Percentiles rank a stretch among this genome's conserved stretches.
Evolutionary conservation across 2,113 vertebrate species (phyloP).

Genomic region (Corydoras sp.): DNA sequence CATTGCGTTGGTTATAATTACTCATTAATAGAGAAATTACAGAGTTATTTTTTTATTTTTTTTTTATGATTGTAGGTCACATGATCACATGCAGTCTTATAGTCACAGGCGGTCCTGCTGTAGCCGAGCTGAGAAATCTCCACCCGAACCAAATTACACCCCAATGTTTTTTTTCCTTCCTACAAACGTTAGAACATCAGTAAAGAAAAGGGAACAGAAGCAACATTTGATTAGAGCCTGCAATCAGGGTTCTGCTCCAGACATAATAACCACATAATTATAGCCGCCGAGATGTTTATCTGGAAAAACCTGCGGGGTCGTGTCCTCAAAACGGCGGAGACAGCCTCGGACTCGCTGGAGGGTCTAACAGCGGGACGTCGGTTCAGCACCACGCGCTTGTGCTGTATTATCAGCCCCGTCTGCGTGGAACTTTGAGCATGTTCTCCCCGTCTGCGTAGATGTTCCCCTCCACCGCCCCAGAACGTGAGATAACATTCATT

Average conservation of each 20-base stretch:
- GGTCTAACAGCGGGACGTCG: not conserved
- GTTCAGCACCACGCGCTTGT: not conserved
- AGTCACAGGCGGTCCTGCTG: not conserved
- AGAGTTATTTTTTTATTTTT: no score
- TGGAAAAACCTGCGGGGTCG: conserved; percentile 10
- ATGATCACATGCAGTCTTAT: no score
- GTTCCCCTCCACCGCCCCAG: no score
- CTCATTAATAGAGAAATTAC: no score
- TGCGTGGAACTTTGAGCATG: no score
- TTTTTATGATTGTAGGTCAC: no score
- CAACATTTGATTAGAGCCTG: conserved; percentile 26
- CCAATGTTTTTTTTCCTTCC: not conserved
- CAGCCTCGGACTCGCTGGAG: conserved; percentile 3
- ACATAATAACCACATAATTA: conserved; percentile 40
- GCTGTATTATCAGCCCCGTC: no score
- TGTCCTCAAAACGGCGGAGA: conserved; percentile 19
- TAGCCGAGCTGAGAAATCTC: not conserved
- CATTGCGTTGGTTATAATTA: no score
- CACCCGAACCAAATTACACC: not conserved
- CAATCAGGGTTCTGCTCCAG: conserved; percentile 34
- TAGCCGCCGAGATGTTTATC: conserved; percentile 26
- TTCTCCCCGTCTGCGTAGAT: no score
- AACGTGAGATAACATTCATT: no score
- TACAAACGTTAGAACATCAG: not conserved
- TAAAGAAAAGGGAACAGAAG: conserved; percentile 17